Percentiles rank a stretch among this genome's conserved stretches.
These are phyloP conservation scores for Punctoribates punctum DNA, from an alignment of 2,888 invertebrate genomes.

Conservation along the genomic window DNA sequence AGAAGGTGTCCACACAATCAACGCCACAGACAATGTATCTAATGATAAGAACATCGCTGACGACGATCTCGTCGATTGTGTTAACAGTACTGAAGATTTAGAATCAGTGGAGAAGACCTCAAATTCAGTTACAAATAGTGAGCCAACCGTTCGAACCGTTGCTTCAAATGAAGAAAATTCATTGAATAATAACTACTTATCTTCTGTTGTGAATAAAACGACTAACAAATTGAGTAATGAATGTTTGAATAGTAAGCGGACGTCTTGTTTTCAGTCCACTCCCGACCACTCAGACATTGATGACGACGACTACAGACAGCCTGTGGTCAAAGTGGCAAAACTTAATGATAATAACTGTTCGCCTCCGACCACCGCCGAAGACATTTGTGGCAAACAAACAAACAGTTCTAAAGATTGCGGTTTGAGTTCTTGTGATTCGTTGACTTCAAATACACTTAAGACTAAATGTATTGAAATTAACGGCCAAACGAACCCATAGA, in stretches of 20 bases:
- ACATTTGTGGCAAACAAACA: not conserved
- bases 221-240: constrained; percentile 19
- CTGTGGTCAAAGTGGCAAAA: constrained; percentile 13
- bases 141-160: constrained; percentile 18
- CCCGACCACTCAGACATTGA: not conserved
- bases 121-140: not conserved
- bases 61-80: not conserved
- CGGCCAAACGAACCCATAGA: constrained; percentile 1
- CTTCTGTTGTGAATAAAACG: constrained; percentile 23
- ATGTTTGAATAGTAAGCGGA: constrained; percentile 14
- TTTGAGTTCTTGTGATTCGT: constrained; percentile 25
- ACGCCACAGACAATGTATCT: not conserved
- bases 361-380: not conserved
- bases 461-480: constrained; percentile 24
- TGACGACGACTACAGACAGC: not conserved
- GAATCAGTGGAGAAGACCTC: constrained; percentile 6
- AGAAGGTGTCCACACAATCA: constrained; percentile 12
- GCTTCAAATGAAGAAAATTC: not conserved
- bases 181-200: constrained; percentile 8
- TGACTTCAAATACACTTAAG: not conserved
- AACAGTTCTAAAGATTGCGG: not conserved
- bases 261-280: constrained; percentile 9
- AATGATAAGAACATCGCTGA: not conserved
- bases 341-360: constrained; percentile 5
- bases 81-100: not conserved